phyloP scores from a whole-genome alignment of 1,140 invertebrate species.

The Dolichoris vasculosae region DNA sequence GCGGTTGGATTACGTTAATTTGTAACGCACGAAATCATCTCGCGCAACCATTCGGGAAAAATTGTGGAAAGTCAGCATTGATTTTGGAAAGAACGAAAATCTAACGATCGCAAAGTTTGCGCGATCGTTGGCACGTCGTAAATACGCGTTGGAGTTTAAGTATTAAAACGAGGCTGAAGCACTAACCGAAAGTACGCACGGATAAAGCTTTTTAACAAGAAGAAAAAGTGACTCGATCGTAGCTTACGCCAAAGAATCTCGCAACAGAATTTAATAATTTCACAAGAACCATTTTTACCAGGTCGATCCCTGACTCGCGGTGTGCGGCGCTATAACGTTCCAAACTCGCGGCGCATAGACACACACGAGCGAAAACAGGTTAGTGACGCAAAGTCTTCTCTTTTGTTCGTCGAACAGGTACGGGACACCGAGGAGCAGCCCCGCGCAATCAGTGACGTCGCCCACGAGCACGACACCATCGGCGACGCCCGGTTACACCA shows the following conservation, averaged over 20 bases:
- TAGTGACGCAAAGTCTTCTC: constrained; percentile 24
- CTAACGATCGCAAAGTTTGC: no score
- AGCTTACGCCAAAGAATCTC: not conserved
- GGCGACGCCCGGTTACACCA: constrained; percentile 70
- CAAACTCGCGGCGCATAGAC: not conserved
- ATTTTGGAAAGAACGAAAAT: no score
- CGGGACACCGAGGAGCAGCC: constrained; percentile 71
- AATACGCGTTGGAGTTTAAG: no score
- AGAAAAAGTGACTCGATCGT: not conserved
- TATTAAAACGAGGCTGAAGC: no score
- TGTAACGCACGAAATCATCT: no score
- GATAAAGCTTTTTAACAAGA: no score
- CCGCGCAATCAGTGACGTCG: constrained; percentile 68
- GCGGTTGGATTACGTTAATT: no score
- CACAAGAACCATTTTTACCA: constrained; percentile 9
- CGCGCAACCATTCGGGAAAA: no score
- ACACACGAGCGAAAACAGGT: not conserved
- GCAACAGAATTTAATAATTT: not conserved
- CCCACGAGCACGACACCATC: constrained; percentile 58
- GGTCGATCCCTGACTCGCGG: constrained; percentile 2
- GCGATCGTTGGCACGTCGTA: no score
- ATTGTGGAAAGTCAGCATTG: no score
- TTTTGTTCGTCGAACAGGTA: constrained; percentile 61
- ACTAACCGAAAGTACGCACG: no score
- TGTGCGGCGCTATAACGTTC: not conserved